phyloP scores from a whole-genome alignment of 2,113 vertebrate genomes.

The Melospiza georgiana region DNA sequence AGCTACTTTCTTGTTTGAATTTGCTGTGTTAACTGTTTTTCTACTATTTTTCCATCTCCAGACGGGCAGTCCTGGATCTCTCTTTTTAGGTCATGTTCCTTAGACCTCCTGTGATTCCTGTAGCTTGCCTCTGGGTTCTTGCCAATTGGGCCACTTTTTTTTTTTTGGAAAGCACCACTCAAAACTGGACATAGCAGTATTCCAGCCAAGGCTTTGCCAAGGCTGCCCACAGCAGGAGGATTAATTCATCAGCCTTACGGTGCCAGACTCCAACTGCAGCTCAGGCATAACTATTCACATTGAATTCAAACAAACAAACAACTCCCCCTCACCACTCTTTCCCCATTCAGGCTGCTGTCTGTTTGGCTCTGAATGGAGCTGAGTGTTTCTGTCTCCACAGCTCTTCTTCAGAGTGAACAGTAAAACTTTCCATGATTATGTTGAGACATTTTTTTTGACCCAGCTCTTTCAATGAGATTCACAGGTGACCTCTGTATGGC shows the following conservation, averaged over 20 bases:
- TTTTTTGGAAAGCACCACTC: not conserved
- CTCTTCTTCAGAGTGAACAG: not conserved
- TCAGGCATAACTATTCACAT: conserved; percentile 2
- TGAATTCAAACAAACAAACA: conserved; percentile 28
- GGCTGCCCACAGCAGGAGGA: conserved; percentile 30
- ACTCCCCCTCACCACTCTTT: not conserved
- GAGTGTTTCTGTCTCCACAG: not conserved
- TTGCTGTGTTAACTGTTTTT: not conserved
- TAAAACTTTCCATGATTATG: not conserved
- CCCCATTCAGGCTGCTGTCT: not conserved
- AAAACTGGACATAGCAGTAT: not conserved
- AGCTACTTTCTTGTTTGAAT: not conserved
- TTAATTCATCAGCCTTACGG: not conserved
- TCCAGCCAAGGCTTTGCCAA: conserved; percentile 17
- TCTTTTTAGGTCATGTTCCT: not conserved
- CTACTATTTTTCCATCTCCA: not conserved
- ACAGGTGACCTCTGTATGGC: not conserved
- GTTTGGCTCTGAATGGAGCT: not conserved
- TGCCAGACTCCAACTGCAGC: not conserved
- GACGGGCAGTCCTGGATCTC: not conserved
- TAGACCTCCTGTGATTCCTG: not conserved
- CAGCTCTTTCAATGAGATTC: not conserved
- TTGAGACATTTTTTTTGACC: not conserved
- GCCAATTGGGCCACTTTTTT: not conserved
- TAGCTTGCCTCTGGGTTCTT: not conserved